Conservation (phyloP, 2,888 invertebrate species). For the Euphydryas editha region DNA sequence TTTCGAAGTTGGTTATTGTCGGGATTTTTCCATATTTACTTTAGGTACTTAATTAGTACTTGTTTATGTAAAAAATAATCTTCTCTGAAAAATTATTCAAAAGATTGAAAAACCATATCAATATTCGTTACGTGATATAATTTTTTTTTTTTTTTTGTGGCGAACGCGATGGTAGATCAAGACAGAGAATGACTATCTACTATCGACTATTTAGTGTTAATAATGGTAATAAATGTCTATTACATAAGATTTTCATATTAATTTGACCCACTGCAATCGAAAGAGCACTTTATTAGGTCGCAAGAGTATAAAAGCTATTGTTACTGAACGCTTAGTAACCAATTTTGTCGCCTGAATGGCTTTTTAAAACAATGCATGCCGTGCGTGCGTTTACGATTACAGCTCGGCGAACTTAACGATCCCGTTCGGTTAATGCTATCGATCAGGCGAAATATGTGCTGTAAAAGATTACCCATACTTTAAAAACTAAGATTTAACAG, state of each 20-base stretch:
- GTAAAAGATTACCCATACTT: not conserved
- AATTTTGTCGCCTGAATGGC: slow-evolving; percentile 16
- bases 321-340: slow-evolving; percentile 15
- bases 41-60: no score
- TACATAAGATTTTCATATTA: slow-evolving; percentile 6
- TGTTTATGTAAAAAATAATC: no score
- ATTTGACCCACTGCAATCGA: slow-evolving; percentile 26
- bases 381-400: slow-evolving; percentile 22
- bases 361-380: slow-evolving; percentile 20
- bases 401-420: slow-evolving; percentile 15
- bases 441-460: slow-evolving; percentile 6
- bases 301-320: slow-evolving; percentile 22
- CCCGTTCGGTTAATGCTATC: slow-evolving; percentile 12
- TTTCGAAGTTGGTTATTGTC: no score
- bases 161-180: no score
- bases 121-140: not conserved
- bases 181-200: no score
- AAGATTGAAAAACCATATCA: no score
- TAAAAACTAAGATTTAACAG: slow-evolving; percentile 25
- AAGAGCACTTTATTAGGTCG: slow-evolving; percentile 21
- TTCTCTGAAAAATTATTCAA: no score
- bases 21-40: no score
- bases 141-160: not conserved
- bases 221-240: not conserved
- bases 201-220: no score